Percentiles rank a stretch among this genome's conserved stretches.
Evolutionary conservation across 2,888 invertebrate species (phyloP).

Genomic region (Schizaphis graminum): DNA sequence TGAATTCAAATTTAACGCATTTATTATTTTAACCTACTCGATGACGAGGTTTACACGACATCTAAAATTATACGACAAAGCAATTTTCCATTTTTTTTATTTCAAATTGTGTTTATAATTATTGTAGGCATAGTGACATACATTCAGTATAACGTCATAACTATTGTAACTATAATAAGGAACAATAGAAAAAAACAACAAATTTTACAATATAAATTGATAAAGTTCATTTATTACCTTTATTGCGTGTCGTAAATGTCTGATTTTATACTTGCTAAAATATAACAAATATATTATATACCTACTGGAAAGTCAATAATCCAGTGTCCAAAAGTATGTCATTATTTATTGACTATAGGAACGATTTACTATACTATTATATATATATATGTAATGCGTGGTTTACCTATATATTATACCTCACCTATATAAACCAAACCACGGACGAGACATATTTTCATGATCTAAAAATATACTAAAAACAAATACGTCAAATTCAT

Average conservation of each 20-base stretch:
- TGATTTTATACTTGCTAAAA: conserved; percentile 35
- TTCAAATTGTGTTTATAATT: neutral
- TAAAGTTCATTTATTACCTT: conserved; percentile 27
- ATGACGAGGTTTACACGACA: neutral
- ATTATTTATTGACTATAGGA: conserved; percentile 41
- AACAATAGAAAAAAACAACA: neutral
- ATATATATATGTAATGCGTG: neutral
- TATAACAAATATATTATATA: neutral
- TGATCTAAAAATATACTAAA: neutral
- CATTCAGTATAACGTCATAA: neutral
- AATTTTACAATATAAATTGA: conserved; percentile 18
- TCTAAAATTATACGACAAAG: neutral
- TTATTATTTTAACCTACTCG: neutral
- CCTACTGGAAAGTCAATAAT: conserved; percentile 25
- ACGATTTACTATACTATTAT: conserved; percentile 15
- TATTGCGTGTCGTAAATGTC: conserved; percentile 40
- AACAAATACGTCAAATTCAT: neutral
- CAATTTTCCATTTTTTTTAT: neutral
- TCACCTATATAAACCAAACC: neutral
- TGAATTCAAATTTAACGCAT: neutral
- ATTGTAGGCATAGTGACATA: neutral
- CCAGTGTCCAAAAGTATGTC: conserved; percentile 27
- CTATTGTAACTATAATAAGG: neutral
- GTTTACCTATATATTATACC: neutral
- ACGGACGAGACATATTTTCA: neutral